Conservation (phyloP, 2,797 vertebrate genomes). For the Xiphophorus birchmanni region DNA sequence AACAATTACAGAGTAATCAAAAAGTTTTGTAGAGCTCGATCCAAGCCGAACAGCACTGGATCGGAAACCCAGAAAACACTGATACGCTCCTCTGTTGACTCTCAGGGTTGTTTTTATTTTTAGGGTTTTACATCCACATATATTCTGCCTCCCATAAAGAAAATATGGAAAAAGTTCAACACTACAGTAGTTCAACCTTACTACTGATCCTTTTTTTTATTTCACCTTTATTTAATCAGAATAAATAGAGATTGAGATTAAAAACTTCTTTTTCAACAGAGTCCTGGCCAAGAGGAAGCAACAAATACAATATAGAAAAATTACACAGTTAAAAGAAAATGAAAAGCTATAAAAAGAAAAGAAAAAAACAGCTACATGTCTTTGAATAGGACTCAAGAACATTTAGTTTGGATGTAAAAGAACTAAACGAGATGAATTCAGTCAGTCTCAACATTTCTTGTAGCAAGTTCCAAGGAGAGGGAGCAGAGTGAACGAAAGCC, state of each 20-base stretch:
- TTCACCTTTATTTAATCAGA: neutral
- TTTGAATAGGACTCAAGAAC: no score
- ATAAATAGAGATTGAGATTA: neutral
- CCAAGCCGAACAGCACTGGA: neutral
- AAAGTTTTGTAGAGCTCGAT: slow-evolving; percentile 14
- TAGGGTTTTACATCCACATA: neutral
- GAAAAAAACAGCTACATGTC: no score
- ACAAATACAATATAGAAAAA: no score
- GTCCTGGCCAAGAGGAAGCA: no score
- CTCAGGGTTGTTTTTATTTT: slow-evolving; percentile 8
- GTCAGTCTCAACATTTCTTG: neutral
- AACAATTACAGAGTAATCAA: slow-evolving; percentile 7
- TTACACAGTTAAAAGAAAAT: no score
- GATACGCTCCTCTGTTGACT: neutral
- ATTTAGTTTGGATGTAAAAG: neutral
- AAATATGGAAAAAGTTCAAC: neutral
- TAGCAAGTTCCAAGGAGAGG: neutral
- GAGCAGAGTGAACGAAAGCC: neutral
- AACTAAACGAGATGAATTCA: neutral
- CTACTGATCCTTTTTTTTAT: neutral
- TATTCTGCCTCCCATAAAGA: neutral
- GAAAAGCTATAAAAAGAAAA: no score
- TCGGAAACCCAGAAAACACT: slow-evolving; percentile 9
- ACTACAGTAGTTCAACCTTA: neutral
- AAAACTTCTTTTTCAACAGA: neutral